Base-by-base conservation (phyloP, 2,888 invertebrate species). In the Sepioteuthis lessoniana region DNA sequence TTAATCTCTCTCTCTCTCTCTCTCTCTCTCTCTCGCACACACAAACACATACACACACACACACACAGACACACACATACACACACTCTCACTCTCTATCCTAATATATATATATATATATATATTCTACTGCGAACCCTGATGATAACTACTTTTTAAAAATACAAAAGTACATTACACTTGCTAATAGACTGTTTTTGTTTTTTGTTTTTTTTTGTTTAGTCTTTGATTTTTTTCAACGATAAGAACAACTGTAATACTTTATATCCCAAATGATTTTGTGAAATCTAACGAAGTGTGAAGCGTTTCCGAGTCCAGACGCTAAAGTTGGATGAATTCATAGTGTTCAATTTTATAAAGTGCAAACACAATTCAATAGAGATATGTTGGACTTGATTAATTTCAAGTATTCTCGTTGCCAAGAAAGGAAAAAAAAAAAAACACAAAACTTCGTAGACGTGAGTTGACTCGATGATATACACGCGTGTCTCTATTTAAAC, bases 381-480 rank as follows among this genome's bases (percentile, higher is more conserved):
- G 76, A 76, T n/a, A 76, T 76, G 76, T 76, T 76, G n/a, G 76
- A 76, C n/a, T 76, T 76, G 10, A 76, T 76, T 76, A 76, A 76
- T 76, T 76, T 76, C 76, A 76, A n/a, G 76, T 76, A n/a, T 76
- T 19, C 10, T 31, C 10, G 31, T 76, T 76, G 31, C 31, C 76
- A 76, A n/a, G 31, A 76, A n/a, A n/a, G 7, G n/a, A 76, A 76
- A 13, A 21, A 60, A 60, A 76, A n/a, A 76, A 16, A 16, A 76
- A 76, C 10, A 25, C 31, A 76, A 76, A n/a, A n/a, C 31, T 76
- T 0, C 8, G 10, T n/a, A 31, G n/a, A 76, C 76, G 76, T 76
- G 76, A 76, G 2, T n/a, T n/a, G 76, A 76, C 76, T 76, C 0
- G 76, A n/a, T 8, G n/a, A 76, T n/a, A 76, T 76, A 76, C 31